Evolutionary conservation across 2,888 invertebrate species (phyloP).

Genomic region (Geotrupes spiniger): DNA sequence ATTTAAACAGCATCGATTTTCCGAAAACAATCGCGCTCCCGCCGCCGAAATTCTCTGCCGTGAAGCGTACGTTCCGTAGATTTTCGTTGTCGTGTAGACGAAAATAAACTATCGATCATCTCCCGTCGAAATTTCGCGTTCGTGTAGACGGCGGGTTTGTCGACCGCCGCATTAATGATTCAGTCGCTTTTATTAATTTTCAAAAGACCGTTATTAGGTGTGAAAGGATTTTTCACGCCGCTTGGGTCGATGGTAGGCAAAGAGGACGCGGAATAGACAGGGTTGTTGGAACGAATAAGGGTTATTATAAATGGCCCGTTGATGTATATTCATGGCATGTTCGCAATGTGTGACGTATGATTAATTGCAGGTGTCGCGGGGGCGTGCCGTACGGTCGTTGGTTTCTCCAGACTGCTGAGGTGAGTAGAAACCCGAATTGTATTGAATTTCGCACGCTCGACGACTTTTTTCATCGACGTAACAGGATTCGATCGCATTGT

Average conservation of each 20-base stretch:
- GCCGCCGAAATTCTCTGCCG: too few species aligned
- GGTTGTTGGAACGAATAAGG: too few species aligned
- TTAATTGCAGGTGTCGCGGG: conserved; percentile 27
- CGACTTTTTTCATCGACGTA: too few species aligned
- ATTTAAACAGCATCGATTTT: too few species aligned
- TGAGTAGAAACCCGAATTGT: not conserved
- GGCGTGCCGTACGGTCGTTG: conserved; percentile 13
- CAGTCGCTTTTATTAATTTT: conserved; percentile 24
- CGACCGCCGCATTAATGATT: conserved; percentile 25
- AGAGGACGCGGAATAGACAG: too few species aligned
- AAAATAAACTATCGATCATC: too few species aligned
- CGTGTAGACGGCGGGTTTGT: conserved; percentile 9
- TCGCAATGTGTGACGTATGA: conserved; percentile 22
- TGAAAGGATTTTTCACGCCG: conserved; percentile 23
- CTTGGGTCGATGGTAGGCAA: not conserved
- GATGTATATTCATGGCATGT: conserved; percentile 26
- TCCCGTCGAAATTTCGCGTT: too few species aligned
- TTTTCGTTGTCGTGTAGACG: too few species aligned
- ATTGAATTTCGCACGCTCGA: too few species aligned
- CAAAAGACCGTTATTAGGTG: conserved; percentile 27
- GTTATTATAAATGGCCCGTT: conserved; percentile 18
- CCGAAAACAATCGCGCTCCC: too few species aligned
- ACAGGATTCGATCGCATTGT: too few species aligned
- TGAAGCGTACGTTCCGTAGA: too few species aligned
- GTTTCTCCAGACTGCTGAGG: not conserved